phyloP scores from a whole-genome alignment of 23 tunicate species.

The Trididemnum nubilum region DNA sequence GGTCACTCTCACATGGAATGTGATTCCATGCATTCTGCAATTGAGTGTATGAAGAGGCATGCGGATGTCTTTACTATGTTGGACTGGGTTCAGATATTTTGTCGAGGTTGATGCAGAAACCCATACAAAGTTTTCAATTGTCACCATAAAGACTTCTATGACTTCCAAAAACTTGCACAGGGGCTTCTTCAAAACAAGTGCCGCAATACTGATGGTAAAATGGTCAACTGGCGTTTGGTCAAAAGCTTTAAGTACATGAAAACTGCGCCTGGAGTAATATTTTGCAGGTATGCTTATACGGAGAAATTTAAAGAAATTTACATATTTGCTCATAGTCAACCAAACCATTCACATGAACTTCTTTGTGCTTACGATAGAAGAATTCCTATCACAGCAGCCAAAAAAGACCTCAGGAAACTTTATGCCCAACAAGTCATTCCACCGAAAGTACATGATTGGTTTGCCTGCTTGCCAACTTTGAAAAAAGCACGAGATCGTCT shows the following conservation, averaged over 20 bases:
- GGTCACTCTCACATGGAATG: not conserved
- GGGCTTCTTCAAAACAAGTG: not conserved
- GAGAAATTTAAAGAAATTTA: not conserved
- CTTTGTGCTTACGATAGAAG: not conserved
- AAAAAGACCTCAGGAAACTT: not conserved
- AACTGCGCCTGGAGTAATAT: not conserved
- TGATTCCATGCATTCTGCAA: not conserved
- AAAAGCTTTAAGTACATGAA: not conserved
- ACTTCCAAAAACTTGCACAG: not conserved
- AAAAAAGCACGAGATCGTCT: not conserved
- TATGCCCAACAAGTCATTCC: no score
- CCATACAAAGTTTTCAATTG: not conserved
- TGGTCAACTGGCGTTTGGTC: no score
- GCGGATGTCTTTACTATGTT: not conserved
- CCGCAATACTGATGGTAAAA: not conserved
- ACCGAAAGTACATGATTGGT: no score
- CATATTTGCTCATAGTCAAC: not conserved
- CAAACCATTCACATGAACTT: not conserved
- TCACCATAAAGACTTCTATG: not conserved
- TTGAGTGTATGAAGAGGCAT: no score
- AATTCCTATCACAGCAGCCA: not conserved
- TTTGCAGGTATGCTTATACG: not conserved
- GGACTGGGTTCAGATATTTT: no score
- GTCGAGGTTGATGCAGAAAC: no score
- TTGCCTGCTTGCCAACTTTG: not conserved